Evolutionary conservation across 2,113 vertebrate genomes (phyloP), one percentile per base, ranked within the genome.

Genomic region (Antechinus stuartii): DNA sequence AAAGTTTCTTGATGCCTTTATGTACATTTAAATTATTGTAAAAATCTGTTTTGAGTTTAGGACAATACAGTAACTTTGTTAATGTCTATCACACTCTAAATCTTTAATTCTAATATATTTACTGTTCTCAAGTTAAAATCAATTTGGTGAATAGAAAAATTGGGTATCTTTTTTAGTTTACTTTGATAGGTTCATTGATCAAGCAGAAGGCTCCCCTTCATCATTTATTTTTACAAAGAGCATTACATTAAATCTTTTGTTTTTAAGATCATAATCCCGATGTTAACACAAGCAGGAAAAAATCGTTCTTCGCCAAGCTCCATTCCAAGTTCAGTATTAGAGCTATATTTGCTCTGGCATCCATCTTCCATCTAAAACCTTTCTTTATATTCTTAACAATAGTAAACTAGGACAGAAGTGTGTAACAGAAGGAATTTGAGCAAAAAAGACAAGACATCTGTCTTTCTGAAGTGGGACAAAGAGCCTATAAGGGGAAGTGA

Each of bases 401-500:
- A 91, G 52, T 96, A 93, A 96, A 94, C 94, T 95, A 94, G 89
- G 54, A 96, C 84, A 96, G 96, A 97, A 0, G 5, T n/a, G 57
- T 26, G 35, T 55, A 90, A 96, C 93, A 97, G 94, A 96, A 94
- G 95, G 95, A 94, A 16, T 10, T 42, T 93, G 92, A 97, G 68
- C 84, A 90, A 94, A 95, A 93, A 97, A 93, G 94, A 90, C 57
- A 95, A 95, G 93, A 97, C 90, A 96, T 96, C 56, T 96, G 94
- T 96, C 92, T 91, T 97, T 98, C 90, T 96, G 68, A 96, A 96
- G 92, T 95, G 94, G 89, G 49, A 61, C 50, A 91, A 68, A 96
- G 47, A 93, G 54, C 56, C 61, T 68, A 52, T 10, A 54, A 91
- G 54, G 95, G 47, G 8, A 96, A 90, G 89, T 47, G 25, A 94